Conservation (phyloP, 2,113 vertebrate genomes). For the Vimba vimba region DNA sequence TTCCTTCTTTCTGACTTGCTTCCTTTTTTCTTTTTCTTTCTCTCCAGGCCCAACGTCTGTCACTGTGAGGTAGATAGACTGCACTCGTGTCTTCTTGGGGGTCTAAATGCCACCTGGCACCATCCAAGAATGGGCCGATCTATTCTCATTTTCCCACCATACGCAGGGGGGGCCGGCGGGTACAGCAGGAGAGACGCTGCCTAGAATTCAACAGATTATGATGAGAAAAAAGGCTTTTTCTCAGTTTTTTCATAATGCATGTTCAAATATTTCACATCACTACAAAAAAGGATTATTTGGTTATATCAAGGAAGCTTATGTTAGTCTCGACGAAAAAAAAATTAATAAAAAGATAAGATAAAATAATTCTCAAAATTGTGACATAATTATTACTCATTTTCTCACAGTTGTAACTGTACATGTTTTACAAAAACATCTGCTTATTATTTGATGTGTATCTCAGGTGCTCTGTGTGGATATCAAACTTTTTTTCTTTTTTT, state of each 20-base stretch:
- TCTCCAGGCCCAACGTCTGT: conserved; percentile 40
- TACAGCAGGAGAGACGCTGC: conserved; percentile 22
- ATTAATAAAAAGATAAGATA: background rate
- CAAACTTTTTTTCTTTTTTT: background rate
- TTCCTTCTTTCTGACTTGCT: background rate
- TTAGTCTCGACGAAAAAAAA: too few relatives aligned
- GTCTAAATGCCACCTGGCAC: conserved; percentile 56
- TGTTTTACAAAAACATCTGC: background rate
- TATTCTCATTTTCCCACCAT: conserved; percentile 44
- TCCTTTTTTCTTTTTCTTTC: conserved; percentile 36
- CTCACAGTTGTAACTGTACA: background rate
- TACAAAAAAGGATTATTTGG: background rate
- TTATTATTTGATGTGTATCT: background rate
- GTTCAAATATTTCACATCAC: background rate
- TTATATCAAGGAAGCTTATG: background rate
- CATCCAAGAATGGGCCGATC: conserved; percentile 44
- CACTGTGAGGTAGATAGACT: conserved; percentile 46
- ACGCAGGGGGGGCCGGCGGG: conserved; percentile 27
- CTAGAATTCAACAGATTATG: conserved; percentile 38
- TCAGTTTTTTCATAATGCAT: background rate
- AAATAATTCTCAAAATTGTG: background rate
- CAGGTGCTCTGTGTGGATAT: conserved; percentile 21
- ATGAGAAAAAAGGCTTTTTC: conserved; percentile 2
- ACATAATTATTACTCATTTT: background rate
- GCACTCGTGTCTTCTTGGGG: conserved; percentile 48